Evolutionary conservation across 30 jellyfish, hydroid and myxozoan species (phyloP).

Genomic region (Rhopilema esculentum): DNA sequence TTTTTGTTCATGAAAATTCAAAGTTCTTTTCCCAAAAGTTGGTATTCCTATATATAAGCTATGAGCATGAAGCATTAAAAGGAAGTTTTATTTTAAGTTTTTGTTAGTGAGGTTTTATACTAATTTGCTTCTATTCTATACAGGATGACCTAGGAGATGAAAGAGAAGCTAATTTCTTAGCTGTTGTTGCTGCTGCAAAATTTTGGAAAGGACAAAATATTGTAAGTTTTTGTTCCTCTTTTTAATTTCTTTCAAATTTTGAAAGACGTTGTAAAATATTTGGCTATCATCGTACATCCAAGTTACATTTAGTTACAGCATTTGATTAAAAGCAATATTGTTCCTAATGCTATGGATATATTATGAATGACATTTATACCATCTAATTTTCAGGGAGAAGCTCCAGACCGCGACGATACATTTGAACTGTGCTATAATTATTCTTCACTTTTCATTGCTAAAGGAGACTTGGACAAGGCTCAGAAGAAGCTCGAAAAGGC

Average conservation of each 20-base stretch:
- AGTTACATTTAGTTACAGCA: too few species aligned
- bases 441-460: slow-evolving; percentile 89
- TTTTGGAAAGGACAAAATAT: slow-evolving; percentile 85
- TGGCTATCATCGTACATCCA: neutral
- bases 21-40: too few species aligned
- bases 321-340: too few species aligned
- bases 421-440: slow-evolving; percentile 95
- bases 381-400: slow-evolving; percentile 66
- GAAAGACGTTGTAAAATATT: neutral
- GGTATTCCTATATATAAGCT: too few species aligned
- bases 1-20: too few species aligned
- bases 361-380: neutral
- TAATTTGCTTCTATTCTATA: neutral
- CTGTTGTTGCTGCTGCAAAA: slow-evolving; percentile 96
- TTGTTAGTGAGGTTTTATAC: neutral
- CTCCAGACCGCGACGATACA: slow-evolving; percentile 77
- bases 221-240: slow-evolving; percentile 35
- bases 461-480: slow-evolving; percentile 86
- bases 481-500: slow-evolving; percentile 79
- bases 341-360: neutral
- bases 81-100: too few species aligned
- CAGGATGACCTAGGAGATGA: slow-evolving; percentile 97
- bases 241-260: neutral
- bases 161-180: slow-evolving; percentile 95
- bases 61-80: too few species aligned